These are phyloP conservation scores for Tipula confusa DNA, from an alignment of 2,888 invertebrate species.

Conservation along the genomic window DNA sequence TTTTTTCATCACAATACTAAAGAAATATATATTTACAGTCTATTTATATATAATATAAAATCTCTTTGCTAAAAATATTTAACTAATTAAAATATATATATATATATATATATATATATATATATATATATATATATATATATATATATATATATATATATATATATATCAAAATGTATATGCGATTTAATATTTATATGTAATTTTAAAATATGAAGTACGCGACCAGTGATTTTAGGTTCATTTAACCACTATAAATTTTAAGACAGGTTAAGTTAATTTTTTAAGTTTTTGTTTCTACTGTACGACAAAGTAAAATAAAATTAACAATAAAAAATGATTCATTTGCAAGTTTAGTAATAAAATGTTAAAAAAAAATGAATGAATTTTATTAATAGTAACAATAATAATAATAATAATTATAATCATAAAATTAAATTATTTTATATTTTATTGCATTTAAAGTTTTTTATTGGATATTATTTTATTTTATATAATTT, in stretches of 20 bases:
- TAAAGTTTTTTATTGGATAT: background rate
- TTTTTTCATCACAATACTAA: background rate
- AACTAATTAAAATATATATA: background rate
- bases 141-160: background rate
- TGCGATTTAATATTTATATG: background rate
- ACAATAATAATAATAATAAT: background rate
- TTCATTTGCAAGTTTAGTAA: background rate
- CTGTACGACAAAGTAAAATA: background rate
- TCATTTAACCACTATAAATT: background rate
- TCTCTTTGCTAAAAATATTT: background rate
- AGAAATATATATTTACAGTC: background rate
- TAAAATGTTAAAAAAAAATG: background rate
- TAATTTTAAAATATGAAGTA: background rate
- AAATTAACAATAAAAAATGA: constrained; percentile 3
- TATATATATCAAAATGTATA: background rate
- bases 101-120: background rate
- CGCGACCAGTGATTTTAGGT: background rate
- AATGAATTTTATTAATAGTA: background rate
- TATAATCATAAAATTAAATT: background rate
- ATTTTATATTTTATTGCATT: background rate
- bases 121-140: background rate
- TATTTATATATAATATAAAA: background rate
- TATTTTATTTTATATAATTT: background rate
- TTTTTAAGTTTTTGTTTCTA: background rate
- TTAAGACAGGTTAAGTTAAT: background rate